Percentiles rank a stretch among this genome's conserved stretches.
These are phyloP conservation scores for Podilymbus podiceps DNA, from an alignment of 2,113 vertebrate genomes.

Conservation along the genomic window DNA sequence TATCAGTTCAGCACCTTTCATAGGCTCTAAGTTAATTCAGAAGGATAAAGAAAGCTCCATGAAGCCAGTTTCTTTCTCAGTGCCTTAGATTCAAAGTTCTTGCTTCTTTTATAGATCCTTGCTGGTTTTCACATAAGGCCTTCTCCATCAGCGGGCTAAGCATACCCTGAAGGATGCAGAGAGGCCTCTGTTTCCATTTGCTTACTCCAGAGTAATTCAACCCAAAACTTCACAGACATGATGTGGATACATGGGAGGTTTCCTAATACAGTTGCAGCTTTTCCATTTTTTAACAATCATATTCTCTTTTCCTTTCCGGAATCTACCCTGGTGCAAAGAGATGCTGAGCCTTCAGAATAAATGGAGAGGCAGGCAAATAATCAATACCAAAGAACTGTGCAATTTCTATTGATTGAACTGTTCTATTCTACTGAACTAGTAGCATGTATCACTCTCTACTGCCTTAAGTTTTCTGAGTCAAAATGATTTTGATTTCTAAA, in stretches of 20 bases:
- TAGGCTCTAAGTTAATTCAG: background rate
- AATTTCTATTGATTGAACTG: background rate
- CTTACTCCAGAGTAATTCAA: background rate
- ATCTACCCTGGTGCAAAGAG: background rate
- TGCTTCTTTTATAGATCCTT: background rate
- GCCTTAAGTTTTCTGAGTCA: background rate
- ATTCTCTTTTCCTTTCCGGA: background rate
- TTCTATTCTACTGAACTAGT: background rate
- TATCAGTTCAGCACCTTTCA: background rate
- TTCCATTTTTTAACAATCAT: background rate
- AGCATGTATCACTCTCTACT: background rate
- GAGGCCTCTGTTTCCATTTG: conserved; percentile 4
- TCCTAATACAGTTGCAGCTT: background rate
- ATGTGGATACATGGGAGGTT: background rate
- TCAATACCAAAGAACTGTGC: background rate
- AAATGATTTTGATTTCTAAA: background rate
- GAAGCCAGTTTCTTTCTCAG: background rate
- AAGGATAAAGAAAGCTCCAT: background rate
- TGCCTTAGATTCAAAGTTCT: background rate
- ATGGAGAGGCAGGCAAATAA: background rate
- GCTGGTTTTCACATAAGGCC: conserved; percentile 18
- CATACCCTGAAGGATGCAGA: background rate
- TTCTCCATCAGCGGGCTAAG: background rate
- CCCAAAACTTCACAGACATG: background rate
- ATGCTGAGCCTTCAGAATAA: background rate